Percentiles rank a stretch among this genome's conserved stretches.
These are phyloP conservation scores for Montipora foliosa DNA, from an alignment of 64 coral and sea anemone genomes.

Conservation along the genomic window DNA sequence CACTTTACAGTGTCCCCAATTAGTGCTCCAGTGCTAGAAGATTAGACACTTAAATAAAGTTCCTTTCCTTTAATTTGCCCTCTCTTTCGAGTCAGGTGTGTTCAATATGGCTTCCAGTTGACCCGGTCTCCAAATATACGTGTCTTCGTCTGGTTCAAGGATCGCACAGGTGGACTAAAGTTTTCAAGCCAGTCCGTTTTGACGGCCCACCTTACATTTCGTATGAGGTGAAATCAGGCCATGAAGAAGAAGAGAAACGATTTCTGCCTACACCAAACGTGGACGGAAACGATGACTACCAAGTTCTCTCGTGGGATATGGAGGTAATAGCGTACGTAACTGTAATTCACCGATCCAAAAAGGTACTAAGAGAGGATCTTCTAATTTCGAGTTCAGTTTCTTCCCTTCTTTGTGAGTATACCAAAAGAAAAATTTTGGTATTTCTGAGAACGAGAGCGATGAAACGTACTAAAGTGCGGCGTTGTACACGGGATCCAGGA, in stretches of 20 bases:
- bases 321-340: background rate
- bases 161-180: constrained; percentile 23
- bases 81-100: background rate
- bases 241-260: constrained; percentile 11
- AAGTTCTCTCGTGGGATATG: constrained; percentile 64
- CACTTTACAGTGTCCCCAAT: no score
- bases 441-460: no score
- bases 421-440: no score
- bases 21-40: no score
- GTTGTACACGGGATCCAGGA: no score
- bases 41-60: no score
- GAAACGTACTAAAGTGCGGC: no score
- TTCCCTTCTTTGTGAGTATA: no score
- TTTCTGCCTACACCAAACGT: constrained; percentile 33
- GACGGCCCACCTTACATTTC: constrained; percentile 36
- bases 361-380: no score
- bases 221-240: constrained; percentile 22
- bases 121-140: constrained; percentile 42
- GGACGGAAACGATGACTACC: constrained; percentile 19
- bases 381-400: no score
- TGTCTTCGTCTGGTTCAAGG: constrained; percentile 62
- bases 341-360: no score
- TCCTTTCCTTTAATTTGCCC: no score
- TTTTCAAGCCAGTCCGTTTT: constrained; percentile 56
- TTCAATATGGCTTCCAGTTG: constrained; percentile 59